phyloP scores from a whole-genome alignment of 2,113 vertebrate species.

The Lophius piscatorius region DNA sequence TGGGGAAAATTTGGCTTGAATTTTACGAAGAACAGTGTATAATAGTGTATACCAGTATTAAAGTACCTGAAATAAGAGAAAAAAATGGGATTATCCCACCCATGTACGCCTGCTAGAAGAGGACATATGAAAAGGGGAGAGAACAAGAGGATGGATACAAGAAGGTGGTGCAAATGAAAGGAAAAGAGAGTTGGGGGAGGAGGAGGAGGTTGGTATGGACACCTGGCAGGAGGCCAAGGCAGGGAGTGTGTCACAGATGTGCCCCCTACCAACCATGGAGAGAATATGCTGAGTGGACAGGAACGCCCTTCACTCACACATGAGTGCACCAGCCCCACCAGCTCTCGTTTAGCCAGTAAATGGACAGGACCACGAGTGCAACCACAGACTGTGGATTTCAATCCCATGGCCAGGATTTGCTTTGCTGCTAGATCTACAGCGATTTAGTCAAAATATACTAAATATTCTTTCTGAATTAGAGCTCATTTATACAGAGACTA shows the following conservation, averaged over 20 bases:
- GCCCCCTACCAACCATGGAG: slow-evolving; percentile 27
- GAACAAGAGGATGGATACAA: neutral
- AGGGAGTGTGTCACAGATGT: slow-evolving; percentile 65
- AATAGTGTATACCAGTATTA: too few relatives aligned
- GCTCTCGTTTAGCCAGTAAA: neutral
- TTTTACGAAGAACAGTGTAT: too few relatives aligned
- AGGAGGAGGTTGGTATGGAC: slow-evolving; percentile 15
- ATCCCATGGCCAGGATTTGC: too few relatives aligned
- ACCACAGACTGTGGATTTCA: neutral
- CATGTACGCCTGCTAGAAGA: too few relatives aligned
- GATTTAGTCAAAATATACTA: too few relatives aligned
- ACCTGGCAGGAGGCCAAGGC: slow-evolving; percentile 46
- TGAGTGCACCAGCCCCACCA: neutral
- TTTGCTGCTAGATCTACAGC: too few relatives aligned
- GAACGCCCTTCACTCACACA: slow-evolving; percentile 27
- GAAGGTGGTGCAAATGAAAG: neutral
- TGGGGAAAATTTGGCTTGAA: too few relatives aligned
- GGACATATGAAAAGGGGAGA: neutral
- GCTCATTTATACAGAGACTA: neutral
- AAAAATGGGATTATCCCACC: too few relatives aligned
- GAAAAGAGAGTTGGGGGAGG: slow-evolving; percentile 4
- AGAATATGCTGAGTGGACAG: slow-evolving; percentile 61
- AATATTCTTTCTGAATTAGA: too few relatives aligned
- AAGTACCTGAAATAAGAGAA: too few relatives aligned
- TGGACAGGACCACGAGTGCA: slow-evolving; percentile 36